Percentiles rank a stretch among this genome's conserved stretches.
Evolutionary conservation across 2,888 invertebrate genomes (phyloP).

Genomic region (Philhelius pedissequus): DNA sequence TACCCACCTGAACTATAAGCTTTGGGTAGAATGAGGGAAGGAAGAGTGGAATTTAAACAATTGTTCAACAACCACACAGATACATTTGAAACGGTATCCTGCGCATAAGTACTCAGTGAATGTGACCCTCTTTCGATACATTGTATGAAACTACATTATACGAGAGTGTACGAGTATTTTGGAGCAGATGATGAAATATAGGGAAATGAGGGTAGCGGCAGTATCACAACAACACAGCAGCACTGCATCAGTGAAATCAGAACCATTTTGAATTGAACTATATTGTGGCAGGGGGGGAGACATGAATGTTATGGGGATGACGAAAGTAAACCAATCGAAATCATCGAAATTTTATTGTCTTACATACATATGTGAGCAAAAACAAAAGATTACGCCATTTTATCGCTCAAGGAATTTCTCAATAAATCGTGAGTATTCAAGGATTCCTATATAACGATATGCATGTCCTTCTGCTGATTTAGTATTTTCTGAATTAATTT

Average conservation of each 20-base stretch:
- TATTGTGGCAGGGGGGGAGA: constrained; percentile 14
- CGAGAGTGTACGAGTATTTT: neutral
- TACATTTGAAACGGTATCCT: constrained; percentile 56
- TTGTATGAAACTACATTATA: constrained; percentile 26
- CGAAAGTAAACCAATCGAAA: constrained; percentile 64
- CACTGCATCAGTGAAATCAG: neutral
- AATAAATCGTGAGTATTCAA: neutral
- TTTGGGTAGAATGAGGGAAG: neutral
- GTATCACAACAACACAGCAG: no score
- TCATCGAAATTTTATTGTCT: constrained; percentile 54
- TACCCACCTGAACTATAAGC: neutral
- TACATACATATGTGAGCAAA: neutral
- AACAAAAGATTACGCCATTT: constrained; percentile 42
- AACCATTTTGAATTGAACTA: constrained; percentile 59
- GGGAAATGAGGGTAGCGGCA: neutral
- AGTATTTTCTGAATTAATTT: no score
- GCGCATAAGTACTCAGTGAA: constrained; percentile 63
- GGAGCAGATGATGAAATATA: neutral
- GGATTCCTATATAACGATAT: neutral
- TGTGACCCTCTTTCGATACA: constrained; percentile 69
- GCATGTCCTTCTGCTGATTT: neutral
- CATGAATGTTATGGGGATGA: constrained; percentile 21
- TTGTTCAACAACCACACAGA: constrained; percentile 47
- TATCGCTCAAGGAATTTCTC: neutral
- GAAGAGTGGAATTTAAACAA: neutral